phyloP scores from a whole-genome alignment of 2,888 invertebrate species.

The Ectropis crepuscularia region DNA sequence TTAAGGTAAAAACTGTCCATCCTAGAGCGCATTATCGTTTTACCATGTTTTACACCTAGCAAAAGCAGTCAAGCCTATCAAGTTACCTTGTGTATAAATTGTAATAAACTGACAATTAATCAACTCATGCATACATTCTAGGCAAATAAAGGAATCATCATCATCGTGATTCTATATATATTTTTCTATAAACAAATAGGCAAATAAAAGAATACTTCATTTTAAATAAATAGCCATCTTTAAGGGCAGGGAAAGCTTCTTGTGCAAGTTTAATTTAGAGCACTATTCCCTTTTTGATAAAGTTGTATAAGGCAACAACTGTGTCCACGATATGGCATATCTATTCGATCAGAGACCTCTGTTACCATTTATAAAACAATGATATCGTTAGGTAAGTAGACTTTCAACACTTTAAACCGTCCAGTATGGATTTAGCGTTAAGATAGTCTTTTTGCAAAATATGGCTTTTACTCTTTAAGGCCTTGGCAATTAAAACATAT shows the following conservation, averaged over 20 bases:
- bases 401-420: constrained; percentile 31
- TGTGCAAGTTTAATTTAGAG: constrained; percentile 33
- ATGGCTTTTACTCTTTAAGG: constrained; percentile 23
- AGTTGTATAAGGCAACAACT: constrained; percentile 27
- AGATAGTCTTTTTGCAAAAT: constrained; percentile 23
- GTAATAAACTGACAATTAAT: no score
- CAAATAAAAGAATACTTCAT: no score
- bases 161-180: no score
- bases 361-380: constrained; percentile 50
- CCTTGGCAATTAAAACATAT: constrained; percentile 1
- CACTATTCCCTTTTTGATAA: constrained; percentile 30
- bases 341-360: constrained; percentile 50
- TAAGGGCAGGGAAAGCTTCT: constrained; percentile 26
- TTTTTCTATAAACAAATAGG: neutral
- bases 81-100: no score
- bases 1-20: no score
- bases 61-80: no score
- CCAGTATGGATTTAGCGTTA: constrained; percentile 21
- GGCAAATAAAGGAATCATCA: no score
- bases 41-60: no score
- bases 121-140: no score
- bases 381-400: constrained; percentile 49
- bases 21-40: no score
- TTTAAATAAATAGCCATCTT: constrained; percentile 8
- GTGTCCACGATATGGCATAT: constrained; percentile 44